Evolutionary conservation across 2,113 vertebrate species (phyloP).

Genomic region (Corythoichthys haematopterus): DNA sequence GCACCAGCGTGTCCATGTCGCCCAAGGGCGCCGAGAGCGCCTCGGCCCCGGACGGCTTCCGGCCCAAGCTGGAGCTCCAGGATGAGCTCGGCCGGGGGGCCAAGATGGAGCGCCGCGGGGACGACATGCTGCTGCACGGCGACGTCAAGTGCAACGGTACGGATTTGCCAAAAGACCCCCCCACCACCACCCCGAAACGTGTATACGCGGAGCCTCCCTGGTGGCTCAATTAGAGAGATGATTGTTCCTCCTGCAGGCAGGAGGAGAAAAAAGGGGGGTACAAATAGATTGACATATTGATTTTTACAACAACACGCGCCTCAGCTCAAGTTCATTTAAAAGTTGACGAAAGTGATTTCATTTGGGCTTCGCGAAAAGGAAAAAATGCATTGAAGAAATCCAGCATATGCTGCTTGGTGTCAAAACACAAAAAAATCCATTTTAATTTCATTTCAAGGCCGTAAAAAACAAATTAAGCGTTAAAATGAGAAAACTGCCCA

Average conservation of each 20-base stretch:
- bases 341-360: background rate
- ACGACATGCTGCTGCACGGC: slow-evolving; percentile 79
- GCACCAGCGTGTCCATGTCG: slow-evolving; percentile 85
- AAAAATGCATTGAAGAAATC: too few relatives aligned
- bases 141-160: slow-evolving; percentile 96
- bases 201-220: slow-evolving; percentile 85
- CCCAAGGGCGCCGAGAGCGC: slow-evolving; percentile 80
- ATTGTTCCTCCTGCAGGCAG: slow-evolving; percentile 87
- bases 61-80: slow-evolving; percentile 85
- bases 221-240: slow-evolving; percentile 99
- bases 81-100: slow-evolving; percentile 38
- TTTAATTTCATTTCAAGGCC: too few relatives aligned
- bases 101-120: slow-evolving; percentile 85
- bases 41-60: slow-evolving; percentile 82
- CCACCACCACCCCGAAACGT: too few relatives aligned
- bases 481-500: too few relatives aligned
- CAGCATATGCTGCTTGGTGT: too few relatives aligned
- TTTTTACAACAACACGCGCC: slow-evolving; percentile 67
- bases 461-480: too few relatives aligned
- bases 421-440: too few relatives aligned
- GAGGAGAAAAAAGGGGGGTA: slow-evolving; percentile 43
- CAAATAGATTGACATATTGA: slow-evolving; percentile 91
- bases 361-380: too few relatives aligned
- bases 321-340: slow-evolving; percentile 1
- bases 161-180: slow-evolving; percentile 24